A percentile compares a stretch with the other conserved stretches of the same genome.
These are phyloP conservation scores for Drusus annulatus DNA, from an alignment of 1,140 invertebrate species.

Conservation along the genomic window DNA sequence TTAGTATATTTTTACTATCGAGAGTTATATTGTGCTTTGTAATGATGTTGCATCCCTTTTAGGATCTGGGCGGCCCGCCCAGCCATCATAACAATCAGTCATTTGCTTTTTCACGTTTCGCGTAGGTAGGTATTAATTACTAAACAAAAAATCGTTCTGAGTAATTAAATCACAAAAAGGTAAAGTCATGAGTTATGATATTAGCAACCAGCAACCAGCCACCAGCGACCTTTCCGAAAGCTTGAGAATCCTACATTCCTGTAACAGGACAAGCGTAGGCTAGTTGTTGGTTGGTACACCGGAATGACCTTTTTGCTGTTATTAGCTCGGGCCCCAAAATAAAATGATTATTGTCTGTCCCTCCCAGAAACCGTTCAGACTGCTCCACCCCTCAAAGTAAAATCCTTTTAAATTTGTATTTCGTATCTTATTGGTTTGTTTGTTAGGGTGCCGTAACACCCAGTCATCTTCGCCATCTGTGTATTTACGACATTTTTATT, in stretches of 20 bases:
- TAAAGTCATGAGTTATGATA: too few relatives aligned
- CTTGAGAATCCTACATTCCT: not conserved
- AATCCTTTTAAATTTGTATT: slow-evolving; percentile 49
- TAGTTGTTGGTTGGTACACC: not conserved
- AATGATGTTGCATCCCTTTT: too few relatives aligned
- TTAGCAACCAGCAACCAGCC: too few relatives aligned
- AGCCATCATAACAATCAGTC: too few relatives aligned
- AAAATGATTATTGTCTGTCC: slow-evolving; percentile 50
- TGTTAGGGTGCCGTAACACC: slow-evolving; percentile 34
- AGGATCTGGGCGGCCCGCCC: too few relatives aligned
- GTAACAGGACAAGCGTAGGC: too few relatives aligned
- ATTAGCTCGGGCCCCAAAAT: slow-evolving; percentile 33
- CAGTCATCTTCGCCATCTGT: slow-evolving; percentile 49
- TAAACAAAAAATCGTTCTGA: too few relatives aligned
- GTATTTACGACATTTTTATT: slow-evolving; percentile 37
- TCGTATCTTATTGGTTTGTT: slow-evolving; percentile 43
- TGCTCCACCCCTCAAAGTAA: slow-evolving; percentile 52
- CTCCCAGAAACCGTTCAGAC: slow-evolving; percentile 48
- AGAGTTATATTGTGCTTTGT: too few relatives aligned
- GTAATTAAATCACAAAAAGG: too few relatives aligned
- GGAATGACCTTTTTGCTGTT: slow-evolving; percentile 40
- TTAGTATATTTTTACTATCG: too few relatives aligned
- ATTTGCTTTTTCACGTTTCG: too few relatives aligned
- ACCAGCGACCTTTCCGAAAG: not conserved
- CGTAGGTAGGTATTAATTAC: too few relatives aligned